Conservation (phyloP, 2,888 invertebrate species). For the Augiades crinisus region DNA sequence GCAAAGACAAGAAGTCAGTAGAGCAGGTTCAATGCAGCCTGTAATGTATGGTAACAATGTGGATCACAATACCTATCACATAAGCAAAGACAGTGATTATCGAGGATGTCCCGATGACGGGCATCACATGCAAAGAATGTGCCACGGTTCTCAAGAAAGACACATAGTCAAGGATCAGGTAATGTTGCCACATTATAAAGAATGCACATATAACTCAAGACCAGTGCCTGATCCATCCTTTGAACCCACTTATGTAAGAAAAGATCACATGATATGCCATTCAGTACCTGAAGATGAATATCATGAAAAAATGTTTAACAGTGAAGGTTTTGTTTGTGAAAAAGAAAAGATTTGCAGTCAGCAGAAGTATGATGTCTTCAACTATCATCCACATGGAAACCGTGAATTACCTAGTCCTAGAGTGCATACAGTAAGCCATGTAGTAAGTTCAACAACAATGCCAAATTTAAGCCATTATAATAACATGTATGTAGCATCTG, state of each 20-base stretch:
- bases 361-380: conserved; percentile 67
- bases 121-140: conserved; percentile 64
- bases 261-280: conserved; percentile 58
- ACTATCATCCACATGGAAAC: conserved; percentile 63
- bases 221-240: conserved; percentile 55
- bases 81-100: conserved; percentile 56
- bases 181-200: conserved; percentile 59
- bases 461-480: conserved; percentile 72
- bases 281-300: conserved; percentile 59
- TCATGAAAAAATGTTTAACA: conserved; percentile 63
- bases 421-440: conserved; percentile 71
- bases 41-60: conserved; percentile 53
- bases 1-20: conserved; percentile 59
- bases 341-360: conserved; percentile 71
- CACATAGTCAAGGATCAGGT: conserved; percentile 60
- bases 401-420: conserved; percentile 61
- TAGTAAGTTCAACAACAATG: conserved; percentile 74
- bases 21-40: conserved; percentile 48
- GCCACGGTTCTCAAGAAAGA: conserved; percentile 65
- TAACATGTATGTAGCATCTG: conserved; percentile 53
- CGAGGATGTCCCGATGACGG: conserved; percentile 58
- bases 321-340: conserved; percentile 59
- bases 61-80: conserved; percentile 56
- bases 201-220: conserved; percentile 52
- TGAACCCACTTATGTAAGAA: conserved; percentile 60